Conservation (phyloP, 2,888 invertebrate genomes). For the Cheilosia vernalis region DNA sequence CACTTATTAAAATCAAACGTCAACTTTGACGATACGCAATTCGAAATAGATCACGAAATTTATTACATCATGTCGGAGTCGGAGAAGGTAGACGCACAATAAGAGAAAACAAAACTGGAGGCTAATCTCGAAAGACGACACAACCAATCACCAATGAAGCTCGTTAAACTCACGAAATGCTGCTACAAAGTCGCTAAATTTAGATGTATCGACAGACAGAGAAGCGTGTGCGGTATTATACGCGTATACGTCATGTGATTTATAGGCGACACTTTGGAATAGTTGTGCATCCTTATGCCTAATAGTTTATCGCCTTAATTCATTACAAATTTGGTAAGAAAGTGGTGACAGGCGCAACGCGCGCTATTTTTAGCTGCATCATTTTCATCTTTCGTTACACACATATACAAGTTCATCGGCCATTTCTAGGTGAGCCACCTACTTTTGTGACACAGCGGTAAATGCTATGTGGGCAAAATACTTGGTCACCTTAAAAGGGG, state of each 20-base stretch:
- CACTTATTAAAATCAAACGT: constrained; percentile 32
- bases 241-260: constrained; percentile 33
- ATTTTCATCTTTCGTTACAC: not conserved
- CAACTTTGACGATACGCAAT: constrained; percentile 39
- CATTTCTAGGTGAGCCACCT: constrained; percentile 60
- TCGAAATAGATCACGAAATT: constrained; percentile 31
- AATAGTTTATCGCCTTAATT: constrained; percentile 70
- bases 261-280: constrained; percentile 48
- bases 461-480: constrained; percentile 29
- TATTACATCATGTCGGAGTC: constrained; percentile 20
- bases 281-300: constrained; percentile 52
- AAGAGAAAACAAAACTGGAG: constrained; percentile 22
- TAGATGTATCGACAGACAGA: constrained; percentile 36
- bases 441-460: constrained; percentile 41
- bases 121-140: constrained; percentile 24
- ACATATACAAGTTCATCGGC: constrained; percentile 35
- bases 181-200: constrained; percentile 45
- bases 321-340: constrained; percentile 61
- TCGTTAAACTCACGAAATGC: constrained; percentile 16
- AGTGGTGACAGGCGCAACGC: constrained; percentile 49
- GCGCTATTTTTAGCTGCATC: constrained; percentile 26
- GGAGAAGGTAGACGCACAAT: not conserved
- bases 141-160: constrained; percentile 43
- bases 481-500: constrained; percentile 54
- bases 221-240: not conserved